These are phyloP conservation scores for Fundulus diaphanus DNA, from an alignment of 2,797 vertebrate species.

Conservation along the genomic window DNA sequence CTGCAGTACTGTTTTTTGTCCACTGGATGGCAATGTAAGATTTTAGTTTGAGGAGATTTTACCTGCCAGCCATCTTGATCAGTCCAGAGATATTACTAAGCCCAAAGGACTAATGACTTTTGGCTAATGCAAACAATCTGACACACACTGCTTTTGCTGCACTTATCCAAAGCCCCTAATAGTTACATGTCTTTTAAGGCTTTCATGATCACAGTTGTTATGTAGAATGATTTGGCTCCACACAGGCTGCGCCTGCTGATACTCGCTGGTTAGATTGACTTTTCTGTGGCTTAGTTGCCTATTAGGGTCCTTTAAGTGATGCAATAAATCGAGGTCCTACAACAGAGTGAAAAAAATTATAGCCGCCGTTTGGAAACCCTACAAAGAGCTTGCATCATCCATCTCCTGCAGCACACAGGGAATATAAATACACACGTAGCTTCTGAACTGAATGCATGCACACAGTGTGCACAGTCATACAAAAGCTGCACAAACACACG, in stretches of 20 bases:
- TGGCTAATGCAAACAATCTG: constrained; percentile 25
- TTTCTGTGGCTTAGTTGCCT: constrained; percentile 56
- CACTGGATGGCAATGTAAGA: constrained; percentile 78
- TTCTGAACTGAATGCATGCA: constrained; percentile 36
- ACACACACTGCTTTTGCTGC: constrained; percentile 5
- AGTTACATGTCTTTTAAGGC: constrained; percentile 23
- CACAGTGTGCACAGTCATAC: constrained; percentile 37
- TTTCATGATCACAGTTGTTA: constrained; percentile 16
- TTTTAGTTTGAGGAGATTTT: constrained; percentile 42
- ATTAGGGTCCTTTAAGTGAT: constrained; percentile 70
- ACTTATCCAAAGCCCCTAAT: constrained; percentile 11
- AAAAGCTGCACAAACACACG: constrained; percentile 46
- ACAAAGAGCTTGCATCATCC: constrained; percentile 69
- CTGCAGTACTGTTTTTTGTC: constrained; percentile 60
- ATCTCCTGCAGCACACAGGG: constrained; percentile 52
- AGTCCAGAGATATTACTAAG: constrained; percentile 22
- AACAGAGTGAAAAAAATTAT: constrained; percentile 69
- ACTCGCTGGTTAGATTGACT: constrained; percentile 57
- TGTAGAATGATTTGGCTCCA: constrained; percentile 46
- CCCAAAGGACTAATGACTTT: constrained; percentile 28
- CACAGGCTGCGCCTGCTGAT: constrained; percentile 42
- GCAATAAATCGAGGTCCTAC: constrained; percentile 69
- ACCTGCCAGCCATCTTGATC: constrained; percentile 58
- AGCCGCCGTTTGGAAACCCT: constrained; percentile 67
- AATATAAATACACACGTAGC: constrained; percentile 60